phyloP scores from a whole-genome alignment of 2,888 invertebrate species.

The Pterobdella sp. region DNA sequence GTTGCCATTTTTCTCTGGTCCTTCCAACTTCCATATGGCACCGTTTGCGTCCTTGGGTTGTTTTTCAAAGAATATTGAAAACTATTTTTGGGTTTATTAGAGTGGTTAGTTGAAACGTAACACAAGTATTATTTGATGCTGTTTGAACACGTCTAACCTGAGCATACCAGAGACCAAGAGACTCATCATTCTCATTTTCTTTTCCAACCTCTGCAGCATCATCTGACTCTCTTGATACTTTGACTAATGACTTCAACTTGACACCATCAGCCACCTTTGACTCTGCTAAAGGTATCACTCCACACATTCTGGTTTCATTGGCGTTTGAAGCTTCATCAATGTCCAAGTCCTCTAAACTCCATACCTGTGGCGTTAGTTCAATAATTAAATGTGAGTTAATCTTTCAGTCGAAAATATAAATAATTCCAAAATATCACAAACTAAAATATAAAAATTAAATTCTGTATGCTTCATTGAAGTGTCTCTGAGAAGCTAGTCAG shows the following conservation, averaged over 20 bases:
- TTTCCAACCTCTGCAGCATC: constrained; percentile 45
- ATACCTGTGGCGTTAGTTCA: constrained; percentile 54
- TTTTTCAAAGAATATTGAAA: background rate
- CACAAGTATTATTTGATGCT: constrained; percentile 27
- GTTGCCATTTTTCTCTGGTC: constrained; percentile 52
- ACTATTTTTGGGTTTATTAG: no score
- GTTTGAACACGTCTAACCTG: constrained; percentile 66
- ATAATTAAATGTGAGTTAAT: background rate
- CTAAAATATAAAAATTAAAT: no score
- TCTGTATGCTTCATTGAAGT: no score
- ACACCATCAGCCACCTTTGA: constrained; percentile 59
- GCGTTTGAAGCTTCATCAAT: constrained; percentile 62
- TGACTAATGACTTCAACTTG: constrained; percentile 57
- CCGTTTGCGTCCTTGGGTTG: constrained; percentile 69
- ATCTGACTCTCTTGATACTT: constrained; percentile 45
- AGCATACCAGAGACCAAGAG: constrained; percentile 60
- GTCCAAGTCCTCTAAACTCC: constrained; percentile 87
- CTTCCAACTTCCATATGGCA: constrained; percentile 68
- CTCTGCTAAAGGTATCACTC: constrained; percentile 79
- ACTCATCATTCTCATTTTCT: constrained; percentile 41
- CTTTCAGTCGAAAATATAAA: background rate
- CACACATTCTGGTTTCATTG: constrained; percentile 56
- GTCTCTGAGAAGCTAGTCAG: no score
- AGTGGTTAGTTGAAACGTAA: no score
- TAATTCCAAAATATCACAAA: no score